Percentiles rank a stretch among this genome's conserved stretches.
phyloP scores from a whole-genome alignment of 2,797 vertebrate species.

The Malacoraja senta region DNA sequence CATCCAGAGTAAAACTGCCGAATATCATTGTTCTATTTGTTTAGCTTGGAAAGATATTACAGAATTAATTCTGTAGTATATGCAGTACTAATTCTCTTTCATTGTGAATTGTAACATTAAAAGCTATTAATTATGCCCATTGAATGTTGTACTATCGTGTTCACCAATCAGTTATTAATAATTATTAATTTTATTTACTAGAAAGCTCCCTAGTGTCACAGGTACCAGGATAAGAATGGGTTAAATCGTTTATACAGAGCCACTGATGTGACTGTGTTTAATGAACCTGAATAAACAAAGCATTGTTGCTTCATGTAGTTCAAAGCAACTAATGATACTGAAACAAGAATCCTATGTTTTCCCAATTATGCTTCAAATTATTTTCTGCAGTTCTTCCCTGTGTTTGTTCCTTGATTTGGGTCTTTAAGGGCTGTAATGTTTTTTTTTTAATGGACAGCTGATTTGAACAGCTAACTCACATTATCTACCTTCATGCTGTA shows the following conservation, averaged over 20 bases:
- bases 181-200: neutral
- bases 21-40: neutral
- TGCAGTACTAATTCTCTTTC: neutral
- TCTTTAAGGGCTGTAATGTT: constrained; percentile 40
- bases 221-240: neutral
- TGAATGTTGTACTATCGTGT: neutral
- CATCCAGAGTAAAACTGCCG: neutral
- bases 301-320: constrained; percentile 22
- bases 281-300: constrained; percentile 34
- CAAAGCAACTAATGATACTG: constrained; percentile 19
- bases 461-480: neutral
- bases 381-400: constrained; percentile 34
- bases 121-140: neutral
- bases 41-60: neutral
- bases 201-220: neutral
- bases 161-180: neutral
- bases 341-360: constrained; percentile 35
- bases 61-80: neutral
- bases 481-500: neutral
- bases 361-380: constrained; percentile 18
- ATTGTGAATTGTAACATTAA: neutral
- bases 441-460: constrained; percentile 43
- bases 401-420: constrained; percentile 43
- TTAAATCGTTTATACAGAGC: neutral
- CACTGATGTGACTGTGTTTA: neutral